Conservation (phyloP, 2,888 invertebrate species). For the Lordiphosa andalusiaca region DNA sequence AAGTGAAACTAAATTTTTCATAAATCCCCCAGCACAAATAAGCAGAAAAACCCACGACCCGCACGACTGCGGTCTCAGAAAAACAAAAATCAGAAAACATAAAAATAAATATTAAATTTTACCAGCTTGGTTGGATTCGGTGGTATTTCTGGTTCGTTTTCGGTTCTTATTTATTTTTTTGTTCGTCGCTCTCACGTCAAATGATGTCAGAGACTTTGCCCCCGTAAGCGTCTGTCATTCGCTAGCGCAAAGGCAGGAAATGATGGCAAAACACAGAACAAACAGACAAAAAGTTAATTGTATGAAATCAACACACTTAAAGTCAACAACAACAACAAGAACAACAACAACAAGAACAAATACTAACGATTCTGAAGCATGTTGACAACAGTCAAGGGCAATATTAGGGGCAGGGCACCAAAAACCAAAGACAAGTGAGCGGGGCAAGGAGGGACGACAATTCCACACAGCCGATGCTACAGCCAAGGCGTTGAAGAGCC, state of each 20-base stretch:
- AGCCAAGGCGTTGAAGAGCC: constrained; percentile 45
- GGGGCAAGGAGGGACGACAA: constrained; percentile 16
- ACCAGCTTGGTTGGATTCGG: constrained; percentile 20
- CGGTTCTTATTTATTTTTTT: too few relatives aligned
- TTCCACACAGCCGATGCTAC: constrained; percentile 8
- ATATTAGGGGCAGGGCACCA: constrained; percentile 32
- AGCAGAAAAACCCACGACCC: constrained; percentile 29
- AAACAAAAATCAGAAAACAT: constrained; percentile 31
- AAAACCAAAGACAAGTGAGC: constrained; percentile 10
- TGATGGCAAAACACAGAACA: constrained; percentile 53
- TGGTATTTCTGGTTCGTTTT: not conserved
- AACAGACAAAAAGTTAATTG: constrained; percentile 74
- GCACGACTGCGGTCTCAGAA: constrained; percentile 14
- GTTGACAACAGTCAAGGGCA: constrained; percentile 48
- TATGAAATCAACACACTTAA: constrained; percentile 75
- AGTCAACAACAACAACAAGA: constrained; percentile 65
- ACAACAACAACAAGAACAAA: constrained; percentile 64
- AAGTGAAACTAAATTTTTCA: constrained; percentile 50
- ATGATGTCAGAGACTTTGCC: constrained; percentile 2
- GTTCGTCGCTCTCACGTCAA: not conserved
- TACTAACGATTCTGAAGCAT: constrained; percentile 29
- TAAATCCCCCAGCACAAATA: constrained; percentile 32
- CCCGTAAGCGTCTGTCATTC: constrained; percentile 11
- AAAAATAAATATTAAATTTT: constrained; percentile 42
- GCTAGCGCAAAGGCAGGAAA: constrained; percentile 36